Percentiles rank a stretch among this genome's conserved stretches.
phyloP scores from a whole-genome alignment of 2,888 invertebrate species.

The Beris chalybata region DNA sequence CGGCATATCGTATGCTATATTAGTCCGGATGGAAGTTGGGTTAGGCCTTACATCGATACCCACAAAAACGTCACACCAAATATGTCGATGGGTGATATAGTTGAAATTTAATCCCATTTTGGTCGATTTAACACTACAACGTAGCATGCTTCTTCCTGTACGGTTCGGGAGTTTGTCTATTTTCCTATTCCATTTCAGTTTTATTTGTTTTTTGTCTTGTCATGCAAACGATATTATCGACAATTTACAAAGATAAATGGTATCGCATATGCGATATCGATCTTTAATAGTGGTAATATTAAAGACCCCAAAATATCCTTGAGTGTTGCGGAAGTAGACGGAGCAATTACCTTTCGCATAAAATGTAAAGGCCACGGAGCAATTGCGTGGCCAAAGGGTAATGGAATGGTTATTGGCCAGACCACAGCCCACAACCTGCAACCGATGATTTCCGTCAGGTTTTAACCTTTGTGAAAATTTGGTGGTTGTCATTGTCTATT shows the following conservation, averaged over 20 bases:
- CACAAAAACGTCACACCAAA: constrained; percentile 36
- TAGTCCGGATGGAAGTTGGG: background rate
- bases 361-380: too few relatives aligned
- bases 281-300: background rate
- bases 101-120: constrained; percentile 36
- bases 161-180: constrained; percentile 2
- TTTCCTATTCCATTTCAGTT: constrained; percentile 24
- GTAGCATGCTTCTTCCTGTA: background rate
- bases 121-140: constrained; percentile 37
- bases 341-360: too few relatives aligned
- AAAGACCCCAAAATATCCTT: constrained; percentile 7
- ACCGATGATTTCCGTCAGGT: too few relatives aligned
- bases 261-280: too few relatives aligned
- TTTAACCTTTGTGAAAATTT: too few relatives aligned
- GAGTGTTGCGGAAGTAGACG: too few relatives aligned
- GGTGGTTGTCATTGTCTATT: constrained; percentile 1
- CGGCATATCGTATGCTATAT: background rate
- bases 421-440: too few relatives aligned
- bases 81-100: constrained; percentile 38
- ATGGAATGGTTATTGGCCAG: constrained; percentile 16
- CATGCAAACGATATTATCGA: constrained; percentile 24
- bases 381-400: too few relatives aligned
- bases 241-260: constrained; percentile 31
- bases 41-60: constrained; percentile 20
- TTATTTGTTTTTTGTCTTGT: constrained; percentile 10